Evolutionary conservation across 2,888 invertebrate species (phyloP).

Genomic region (Caenorhabditis drosophilae): DNA sequence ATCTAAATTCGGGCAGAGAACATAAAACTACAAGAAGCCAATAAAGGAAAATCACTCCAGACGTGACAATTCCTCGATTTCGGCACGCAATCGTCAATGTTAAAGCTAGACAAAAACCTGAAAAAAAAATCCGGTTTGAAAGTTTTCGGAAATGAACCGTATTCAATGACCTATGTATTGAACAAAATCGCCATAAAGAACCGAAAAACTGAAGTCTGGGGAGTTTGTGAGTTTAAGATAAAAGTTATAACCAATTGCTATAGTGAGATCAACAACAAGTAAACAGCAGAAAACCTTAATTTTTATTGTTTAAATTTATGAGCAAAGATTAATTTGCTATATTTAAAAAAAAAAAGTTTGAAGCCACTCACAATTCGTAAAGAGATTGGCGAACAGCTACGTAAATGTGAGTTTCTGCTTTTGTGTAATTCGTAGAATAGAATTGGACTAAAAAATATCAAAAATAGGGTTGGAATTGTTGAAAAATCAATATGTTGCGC

Average conservation of each 20-base stretch:
- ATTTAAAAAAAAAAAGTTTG: slow-evolving; percentile 5
- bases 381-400: slow-evolving; percentile 55
- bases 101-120: slow-evolving; percentile 53
- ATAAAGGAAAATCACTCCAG: slow-evolving; percentile 64
- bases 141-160: not conserved
- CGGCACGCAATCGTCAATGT: slow-evolving; percentile 58
- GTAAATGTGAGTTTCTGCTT: slow-evolving; percentile 50
- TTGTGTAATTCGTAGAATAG: slow-evolving; percentile 57
- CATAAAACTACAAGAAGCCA: slow-evolving; percentile 55
- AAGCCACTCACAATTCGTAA: slow-evolving; percentile 56
- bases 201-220: slow-evolving; percentile 3
- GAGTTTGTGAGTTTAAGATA: slow-evolving; percentile 13
- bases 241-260: slow-evolving; percentile 42
- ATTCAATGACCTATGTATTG: slow-evolving; percentile 44
- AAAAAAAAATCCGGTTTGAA: slow-evolving; percentile 6
- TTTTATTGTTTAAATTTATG: no score
- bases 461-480: slow-evolving; percentile 59
- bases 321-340: no score
- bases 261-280: slow-evolving; percentile 46
- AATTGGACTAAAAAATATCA: slow-evolving; percentile 53
- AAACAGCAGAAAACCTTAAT: slow-evolving; percentile 43
- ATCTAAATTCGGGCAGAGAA: slow-evolving; percentile 40
- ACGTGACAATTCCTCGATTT: slow-evolving; percentile 64
- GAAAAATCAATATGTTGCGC: slow-evolving; percentile 60
- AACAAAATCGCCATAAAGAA: slow-evolving; percentile 39